A percentile compares a stretch with the other conserved stretches of the same genome.
Evolutionary conservation across 2,888 invertebrate species (phyloP).

Genomic region (Andrena camellia): DNA sequence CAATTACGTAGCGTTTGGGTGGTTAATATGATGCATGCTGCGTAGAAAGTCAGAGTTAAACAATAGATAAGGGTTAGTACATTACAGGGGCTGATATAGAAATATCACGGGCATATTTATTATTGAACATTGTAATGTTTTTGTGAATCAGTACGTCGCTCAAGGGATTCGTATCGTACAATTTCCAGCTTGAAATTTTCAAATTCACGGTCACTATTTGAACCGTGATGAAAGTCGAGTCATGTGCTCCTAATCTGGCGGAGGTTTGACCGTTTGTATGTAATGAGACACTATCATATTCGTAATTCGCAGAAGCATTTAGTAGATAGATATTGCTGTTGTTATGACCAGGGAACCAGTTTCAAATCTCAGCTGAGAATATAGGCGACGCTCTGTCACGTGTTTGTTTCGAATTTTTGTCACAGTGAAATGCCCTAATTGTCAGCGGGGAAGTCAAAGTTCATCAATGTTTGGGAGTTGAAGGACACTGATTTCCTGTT

Average conservation of each 20-base stretch:
- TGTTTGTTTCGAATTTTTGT: neutral
- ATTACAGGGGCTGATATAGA: constrained; percentile 1
- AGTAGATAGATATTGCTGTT: neutral
- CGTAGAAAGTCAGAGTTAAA: too few relatives aligned
- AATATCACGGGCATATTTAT: constrained; percentile 30
- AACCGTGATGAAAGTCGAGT: neutral
- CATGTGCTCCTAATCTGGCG: neutral
- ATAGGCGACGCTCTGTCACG: neutral
- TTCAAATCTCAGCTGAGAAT: neutral
- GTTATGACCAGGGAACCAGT: neutral
- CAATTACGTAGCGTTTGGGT: too few relatives aligned
- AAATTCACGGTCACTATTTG: neutral
- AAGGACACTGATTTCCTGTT: constrained; percentile 4
- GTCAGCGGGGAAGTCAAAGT: constrained; percentile 10
- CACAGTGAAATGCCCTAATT: neutral
- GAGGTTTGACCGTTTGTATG: neutral
- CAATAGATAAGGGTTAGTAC: too few relatives aligned
- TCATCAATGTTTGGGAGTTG: constrained; percentile 7
- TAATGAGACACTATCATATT: neutral
- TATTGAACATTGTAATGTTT: constrained; percentile 33
- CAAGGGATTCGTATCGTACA: too few relatives aligned
- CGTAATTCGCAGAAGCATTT: neutral
- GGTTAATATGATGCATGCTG: too few relatives aligned
- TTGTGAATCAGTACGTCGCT: neutral
- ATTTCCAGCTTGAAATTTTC: neutral